Evolutionary conservation across 1,140 invertebrate genomes (phyloP).

Genomic region (Drosophila lini): DNA sequence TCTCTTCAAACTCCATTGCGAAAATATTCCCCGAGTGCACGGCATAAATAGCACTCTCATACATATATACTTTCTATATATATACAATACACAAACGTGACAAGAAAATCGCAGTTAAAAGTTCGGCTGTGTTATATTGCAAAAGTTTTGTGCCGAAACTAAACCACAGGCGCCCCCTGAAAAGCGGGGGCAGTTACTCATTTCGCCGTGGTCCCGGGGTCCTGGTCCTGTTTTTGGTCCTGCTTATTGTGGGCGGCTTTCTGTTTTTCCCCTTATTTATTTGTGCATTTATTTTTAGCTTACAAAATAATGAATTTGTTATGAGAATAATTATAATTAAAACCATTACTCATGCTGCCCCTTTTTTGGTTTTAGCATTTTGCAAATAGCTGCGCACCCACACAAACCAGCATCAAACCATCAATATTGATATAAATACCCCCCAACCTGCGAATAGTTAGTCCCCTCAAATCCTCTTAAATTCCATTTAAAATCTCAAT

Average conservation of each 20-base stretch:
- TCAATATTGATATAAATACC: slow-evolving; percentile 16
- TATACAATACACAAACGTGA: slow-evolving; percentile 52
- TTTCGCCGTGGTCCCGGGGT: slow-evolving; percentile 5
- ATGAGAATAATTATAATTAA: slow-evolving; percentile 52
- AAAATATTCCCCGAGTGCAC: slow-evolving; percentile 14
- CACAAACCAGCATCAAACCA: neutral
- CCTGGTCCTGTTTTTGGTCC: slow-evolving; percentile 14
- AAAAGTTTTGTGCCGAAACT: slow-evolving; percentile 67
- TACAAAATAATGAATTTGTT: slow-evolving; percentile 54
- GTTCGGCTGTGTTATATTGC: slow-evolving; percentile 69
- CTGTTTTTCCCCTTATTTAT: slow-evolving; percentile 16
- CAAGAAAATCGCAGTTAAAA: slow-evolving; percentile 76
- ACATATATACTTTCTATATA: slow-evolving; percentile 7
- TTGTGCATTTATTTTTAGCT: slow-evolving; percentile 21
- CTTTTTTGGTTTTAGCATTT: slow-evolving; percentile 50
- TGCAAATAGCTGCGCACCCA: slow-evolving; percentile 30
- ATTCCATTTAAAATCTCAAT: slow-evolving; percentile 12
- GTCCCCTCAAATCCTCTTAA: neutral
- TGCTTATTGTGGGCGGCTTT: slow-evolving; percentile 23
- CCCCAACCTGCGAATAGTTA: slow-evolving; percentile 6
- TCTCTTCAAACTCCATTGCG: slow-evolving; percentile 39
- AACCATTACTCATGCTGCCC: slow-evolving; percentile 43
- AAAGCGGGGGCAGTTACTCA: slow-evolving; percentile 33
- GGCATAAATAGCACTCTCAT: slow-evolving; percentile 16
- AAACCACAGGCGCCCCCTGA: slow-evolving; percentile 31